phyloP scores from a whole-genome alignment of 2,888 invertebrate genomes.

The Drosophila crucigera region DNA sequence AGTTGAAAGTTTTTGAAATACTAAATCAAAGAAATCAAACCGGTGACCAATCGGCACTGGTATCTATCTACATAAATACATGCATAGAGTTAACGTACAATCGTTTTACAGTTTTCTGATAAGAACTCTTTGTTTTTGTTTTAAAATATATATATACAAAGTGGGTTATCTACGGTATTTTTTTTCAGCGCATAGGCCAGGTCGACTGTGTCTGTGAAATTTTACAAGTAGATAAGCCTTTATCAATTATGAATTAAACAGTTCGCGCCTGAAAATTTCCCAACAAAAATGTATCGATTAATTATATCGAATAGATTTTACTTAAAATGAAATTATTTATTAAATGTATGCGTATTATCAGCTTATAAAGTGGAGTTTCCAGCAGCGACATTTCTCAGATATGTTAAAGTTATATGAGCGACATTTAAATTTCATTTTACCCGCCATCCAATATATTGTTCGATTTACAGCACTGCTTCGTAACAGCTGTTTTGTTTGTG shows the following conservation, averaged over 20 bases:
- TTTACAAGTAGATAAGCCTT: conserved; percentile 70
- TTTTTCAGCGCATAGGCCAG: conserved; percentile 43
- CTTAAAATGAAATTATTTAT: neutral
- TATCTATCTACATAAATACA: conserved; percentile 39
- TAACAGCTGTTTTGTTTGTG: conserved; percentile 44
- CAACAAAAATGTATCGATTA: conserved; percentile 18
- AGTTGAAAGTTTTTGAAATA: conserved; percentile 59
- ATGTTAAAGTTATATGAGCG: neutral
- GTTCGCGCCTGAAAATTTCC: conserved; percentile 18
- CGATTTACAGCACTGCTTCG: conserved; percentile 30
- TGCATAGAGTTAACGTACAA: conserved; percentile 50
- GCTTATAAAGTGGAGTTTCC: neutral
- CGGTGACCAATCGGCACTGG: conserved; percentile 69
- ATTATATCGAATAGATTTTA: conserved; percentile 14
- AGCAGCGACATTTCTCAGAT: neutral
- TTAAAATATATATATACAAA: conserved; percentile 61
- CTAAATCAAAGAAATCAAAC: conserved; percentile 72
- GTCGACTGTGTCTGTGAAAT: conserved; percentile 45
- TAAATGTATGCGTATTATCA: neutral
- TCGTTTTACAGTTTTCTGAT: conserved; percentile 67
- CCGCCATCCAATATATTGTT: conserved; percentile 15
- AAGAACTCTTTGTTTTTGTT: conserved; percentile 66
- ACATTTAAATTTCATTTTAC: conserved; percentile 6
- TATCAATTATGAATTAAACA: conserved; percentile 51
- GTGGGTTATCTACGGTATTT: conserved; percentile 63